Evolutionary conservation across 2,113 vertebrate genomes (phyloP).

Genomic region (Spilogale gracilis): DNA sequence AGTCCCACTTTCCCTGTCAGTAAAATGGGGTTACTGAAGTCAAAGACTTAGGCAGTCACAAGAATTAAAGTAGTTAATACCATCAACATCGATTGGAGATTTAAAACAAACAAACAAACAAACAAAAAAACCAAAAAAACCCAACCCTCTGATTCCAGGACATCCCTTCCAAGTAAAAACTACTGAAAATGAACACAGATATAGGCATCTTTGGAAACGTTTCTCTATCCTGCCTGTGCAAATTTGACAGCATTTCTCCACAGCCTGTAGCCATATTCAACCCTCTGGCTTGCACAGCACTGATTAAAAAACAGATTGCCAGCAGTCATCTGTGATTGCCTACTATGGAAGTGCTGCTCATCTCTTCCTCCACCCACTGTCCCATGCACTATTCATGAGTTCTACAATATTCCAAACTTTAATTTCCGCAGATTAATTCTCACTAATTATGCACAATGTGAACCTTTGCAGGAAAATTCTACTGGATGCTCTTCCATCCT

Average conservation of each 20-base stretch:
- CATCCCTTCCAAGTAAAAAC: constrained; percentile 39
- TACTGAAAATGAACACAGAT: constrained; percentile 66
- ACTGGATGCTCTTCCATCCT: constrained; percentile 88
- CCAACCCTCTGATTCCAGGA: not conserved
- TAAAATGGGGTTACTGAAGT: not conserved
- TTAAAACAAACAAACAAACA: not conserved
- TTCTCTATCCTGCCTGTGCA: constrained; percentile 82
- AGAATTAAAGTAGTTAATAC: not conserved
- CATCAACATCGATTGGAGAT: not conserved
- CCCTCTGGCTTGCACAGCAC: constrained; percentile 85
- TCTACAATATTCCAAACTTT: constrained; percentile 92
- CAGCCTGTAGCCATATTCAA: constrained; percentile 83
- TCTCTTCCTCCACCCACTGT: constrained; percentile 88
- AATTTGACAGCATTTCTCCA: constrained; percentile 77
- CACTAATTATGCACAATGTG: constrained; percentile 92
- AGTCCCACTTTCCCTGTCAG: not conserved
- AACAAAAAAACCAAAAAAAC: too few relatives aligned
- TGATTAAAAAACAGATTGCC: constrained; percentile 90
- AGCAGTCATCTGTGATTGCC: constrained; percentile 88
- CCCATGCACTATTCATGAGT: constrained; percentile 93
- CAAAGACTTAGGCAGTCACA: not conserved
- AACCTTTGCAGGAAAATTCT: constrained; percentile 90
- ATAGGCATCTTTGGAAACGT: constrained; percentile 71
- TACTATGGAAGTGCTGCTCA: constrained; percentile 82
- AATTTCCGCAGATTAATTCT: constrained; percentile 92